These are phyloP conservation scores for Cantharis flavilabris DNA, from an alignment of 2,888 invertebrate species.

Conservation along the genomic window DNA sequence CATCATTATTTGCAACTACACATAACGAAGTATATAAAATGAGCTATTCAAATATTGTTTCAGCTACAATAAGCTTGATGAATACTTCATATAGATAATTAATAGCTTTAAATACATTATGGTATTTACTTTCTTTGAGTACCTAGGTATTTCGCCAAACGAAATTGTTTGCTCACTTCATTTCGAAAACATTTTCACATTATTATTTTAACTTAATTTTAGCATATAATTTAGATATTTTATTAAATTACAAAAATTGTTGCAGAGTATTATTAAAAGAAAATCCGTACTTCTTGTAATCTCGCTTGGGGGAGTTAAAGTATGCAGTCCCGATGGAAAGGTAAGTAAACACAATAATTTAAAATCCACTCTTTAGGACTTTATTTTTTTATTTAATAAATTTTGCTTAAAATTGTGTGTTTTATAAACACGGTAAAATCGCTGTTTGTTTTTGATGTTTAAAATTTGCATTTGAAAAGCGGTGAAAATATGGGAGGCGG, in stretches of 20 bases:
- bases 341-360: conserved; percentile 56
- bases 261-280: conserved; percentile 68
- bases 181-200: neutral
- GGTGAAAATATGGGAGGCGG: conserved; percentile 6
- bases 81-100: neutral
- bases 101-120: neutral
- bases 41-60: neutral
- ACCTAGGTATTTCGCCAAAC: neutral
- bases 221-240: neutral
- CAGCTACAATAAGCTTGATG: neutral
- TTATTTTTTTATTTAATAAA: neutral
- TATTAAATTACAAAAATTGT: conserved; percentile 40
- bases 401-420: neutral
- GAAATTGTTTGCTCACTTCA: neutral
- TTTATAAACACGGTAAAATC: neutral
- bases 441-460: neutral
- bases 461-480: neutral
- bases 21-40: neutral
- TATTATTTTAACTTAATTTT: neutral
- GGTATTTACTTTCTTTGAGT: neutral
- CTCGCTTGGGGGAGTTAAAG: conserved; percentile 78
- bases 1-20: neutral
- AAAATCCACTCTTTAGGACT: neutral
- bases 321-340: conserved; percentile 83
- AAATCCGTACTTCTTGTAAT: conserved; percentile 75